A percentile compares a stretch with the other conserved stretches of the same genome.
Conservation (phyloP, 2,797 vertebrate genomes). For the Hafferia zeledoni region DNA sequence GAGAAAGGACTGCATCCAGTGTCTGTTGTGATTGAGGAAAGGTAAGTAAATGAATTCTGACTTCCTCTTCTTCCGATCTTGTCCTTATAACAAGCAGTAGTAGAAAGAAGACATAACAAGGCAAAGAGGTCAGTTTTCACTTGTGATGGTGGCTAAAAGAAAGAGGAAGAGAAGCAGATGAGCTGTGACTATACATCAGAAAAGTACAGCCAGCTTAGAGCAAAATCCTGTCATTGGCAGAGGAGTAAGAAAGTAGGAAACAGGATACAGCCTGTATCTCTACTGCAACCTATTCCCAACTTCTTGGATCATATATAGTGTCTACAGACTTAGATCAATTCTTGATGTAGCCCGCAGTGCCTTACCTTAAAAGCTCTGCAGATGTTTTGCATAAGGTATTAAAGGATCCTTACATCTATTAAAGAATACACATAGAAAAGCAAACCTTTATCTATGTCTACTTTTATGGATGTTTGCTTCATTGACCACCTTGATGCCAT, state of each 20-base stretch:
- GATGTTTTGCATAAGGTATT: not conserved
- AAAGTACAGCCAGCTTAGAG: not conserved
- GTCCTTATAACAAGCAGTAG: not conserved
- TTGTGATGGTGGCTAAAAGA: not conserved
- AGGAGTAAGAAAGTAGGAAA: not conserved
- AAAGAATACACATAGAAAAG: not conserved
- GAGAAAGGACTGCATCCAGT: not conserved
- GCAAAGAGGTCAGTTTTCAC: not conserved
- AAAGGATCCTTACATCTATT: not conserved
- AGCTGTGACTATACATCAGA: not conserved
- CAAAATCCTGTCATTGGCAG: not conserved
- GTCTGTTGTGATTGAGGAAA: not conserved
- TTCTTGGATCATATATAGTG: not conserved
- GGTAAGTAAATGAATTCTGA: not conserved
- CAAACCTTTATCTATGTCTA: not conserved
- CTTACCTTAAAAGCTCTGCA: not conserved
- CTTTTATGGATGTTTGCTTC: not conserved
- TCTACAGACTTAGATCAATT: not conserved
- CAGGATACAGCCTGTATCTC: not conserved
- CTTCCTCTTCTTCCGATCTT: not conserved
- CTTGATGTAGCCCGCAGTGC: not conserved
- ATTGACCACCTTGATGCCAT: not conserved
- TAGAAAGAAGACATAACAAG: not conserved
- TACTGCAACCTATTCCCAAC: not conserved
- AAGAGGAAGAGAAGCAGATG: not conserved